Evolutionary conservation across 2,113 vertebrate species (phyloP).

Genomic region (Dasyprocta punctata): DNA sequence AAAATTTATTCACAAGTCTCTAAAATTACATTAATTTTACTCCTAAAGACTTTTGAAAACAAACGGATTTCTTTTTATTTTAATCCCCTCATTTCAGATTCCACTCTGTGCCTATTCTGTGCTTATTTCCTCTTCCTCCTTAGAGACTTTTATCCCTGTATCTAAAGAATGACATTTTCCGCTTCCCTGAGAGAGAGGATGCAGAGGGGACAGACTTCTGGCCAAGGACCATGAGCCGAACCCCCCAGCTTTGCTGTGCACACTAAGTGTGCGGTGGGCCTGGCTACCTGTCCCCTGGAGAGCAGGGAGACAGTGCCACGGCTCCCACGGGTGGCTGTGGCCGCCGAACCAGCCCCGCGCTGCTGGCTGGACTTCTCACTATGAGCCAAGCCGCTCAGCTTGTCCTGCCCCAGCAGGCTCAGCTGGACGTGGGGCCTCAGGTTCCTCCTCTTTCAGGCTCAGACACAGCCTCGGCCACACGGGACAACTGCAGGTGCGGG

Average conservation of each 20-base stretch:
- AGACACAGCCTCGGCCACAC: background rate
- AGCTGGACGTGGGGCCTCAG: accelerated
- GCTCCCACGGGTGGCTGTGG: accelerated
- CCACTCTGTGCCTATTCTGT: background rate
- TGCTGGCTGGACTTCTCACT: too few relatives aligned
- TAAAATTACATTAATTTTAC: background rate
- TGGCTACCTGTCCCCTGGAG: background rate
- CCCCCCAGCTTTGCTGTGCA: background rate
- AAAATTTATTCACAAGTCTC: background rate
- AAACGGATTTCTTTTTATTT: background rate
- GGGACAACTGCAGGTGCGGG: background rate
- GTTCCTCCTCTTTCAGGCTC: background rate
- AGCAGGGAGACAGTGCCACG: background rate
- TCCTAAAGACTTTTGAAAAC: background rate
- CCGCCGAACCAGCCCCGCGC: background rate
- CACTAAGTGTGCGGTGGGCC: background rate
- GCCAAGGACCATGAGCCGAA: accelerated
- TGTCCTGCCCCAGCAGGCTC: too few relatives aligned
- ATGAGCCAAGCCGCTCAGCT: accelerated
- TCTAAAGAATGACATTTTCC: background rate
- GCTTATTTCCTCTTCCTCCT: background rate
- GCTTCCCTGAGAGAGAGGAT: too few relatives aligned
- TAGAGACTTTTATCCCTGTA: background rate
- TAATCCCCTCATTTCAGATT: background rate
- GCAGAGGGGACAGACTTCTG: background rate